phyloP scores from a whole-genome alignment of 2,888 invertebrate genomes.

The Tanaodytes sp. region DNA sequence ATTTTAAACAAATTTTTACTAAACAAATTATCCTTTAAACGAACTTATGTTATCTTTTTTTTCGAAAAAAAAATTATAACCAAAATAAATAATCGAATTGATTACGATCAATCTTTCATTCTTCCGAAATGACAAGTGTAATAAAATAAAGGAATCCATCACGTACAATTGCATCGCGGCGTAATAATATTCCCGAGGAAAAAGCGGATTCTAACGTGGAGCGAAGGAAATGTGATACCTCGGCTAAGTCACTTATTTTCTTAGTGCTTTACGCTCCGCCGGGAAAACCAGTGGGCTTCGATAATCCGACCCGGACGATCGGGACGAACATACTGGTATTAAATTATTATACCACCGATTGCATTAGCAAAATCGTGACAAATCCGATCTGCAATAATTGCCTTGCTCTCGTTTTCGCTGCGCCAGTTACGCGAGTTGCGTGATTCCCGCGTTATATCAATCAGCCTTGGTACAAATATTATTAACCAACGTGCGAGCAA shows the following conservation, averaged over 20 bases:
- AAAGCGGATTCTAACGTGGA: conserved; percentile 48
- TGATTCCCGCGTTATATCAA: too few species aligned
- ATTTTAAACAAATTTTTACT: too few species aligned
- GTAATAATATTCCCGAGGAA: conserved; percentile 43
- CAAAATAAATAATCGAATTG: too few species aligned
- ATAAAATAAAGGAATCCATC: conserved; percentile 43
- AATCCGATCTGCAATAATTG: too few species aligned
- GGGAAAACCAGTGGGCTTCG: conserved; percentile 60
- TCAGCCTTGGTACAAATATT: too few species aligned
- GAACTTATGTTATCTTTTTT: too few species aligned
- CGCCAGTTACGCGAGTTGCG: too few species aligned
- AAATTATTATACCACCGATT: conserved; percentile 71
- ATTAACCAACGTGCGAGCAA: too few species aligned
- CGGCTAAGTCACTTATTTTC: conserved; percentile 72
- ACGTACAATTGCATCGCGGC: conserved; percentile 33
- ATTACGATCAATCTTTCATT: conserved; percentile 15
- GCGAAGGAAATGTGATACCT: conserved; percentile 68
- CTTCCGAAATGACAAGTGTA: conserved; percentile 14
- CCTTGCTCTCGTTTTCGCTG: too few species aligned
- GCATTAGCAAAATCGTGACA: conserved; percentile 70
- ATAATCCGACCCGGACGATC: conserved; percentile 62
- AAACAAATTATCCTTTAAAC: too few species aligned
- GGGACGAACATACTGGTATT: conserved; percentile 67
- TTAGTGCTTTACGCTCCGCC: conserved; percentile 68
- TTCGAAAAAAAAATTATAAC: too few species aligned